Percentiles rank a stretch among this genome's conserved stretches.
These are phyloP conservation scores for Takifugu rubripes DNA, from an alignment of 2,797 vertebrate genomes.

Conservation along the genomic window DNA sequence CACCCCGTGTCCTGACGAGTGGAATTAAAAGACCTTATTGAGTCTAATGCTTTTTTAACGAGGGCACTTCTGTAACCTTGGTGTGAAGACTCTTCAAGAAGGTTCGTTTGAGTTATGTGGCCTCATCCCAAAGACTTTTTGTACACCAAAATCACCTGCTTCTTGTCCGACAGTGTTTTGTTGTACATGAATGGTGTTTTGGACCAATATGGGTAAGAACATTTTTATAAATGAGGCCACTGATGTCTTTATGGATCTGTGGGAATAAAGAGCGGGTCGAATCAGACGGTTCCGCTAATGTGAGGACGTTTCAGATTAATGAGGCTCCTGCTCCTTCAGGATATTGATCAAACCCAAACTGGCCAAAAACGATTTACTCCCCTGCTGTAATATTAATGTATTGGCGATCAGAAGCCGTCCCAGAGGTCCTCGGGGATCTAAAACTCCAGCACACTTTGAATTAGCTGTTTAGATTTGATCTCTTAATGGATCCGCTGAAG, in stretches of 20 bases:
- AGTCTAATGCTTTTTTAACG: too few relatives aligned
- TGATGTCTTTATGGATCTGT: constrained; percentile 47
- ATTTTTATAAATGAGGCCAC: neutral
- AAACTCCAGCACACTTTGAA: constrained; percentile 29
- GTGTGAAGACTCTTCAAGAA: too few relatives aligned
- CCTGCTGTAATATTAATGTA: constrained; percentile 17
- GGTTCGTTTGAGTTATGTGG: too few relatives aligned
- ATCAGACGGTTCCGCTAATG: constrained; percentile 54
- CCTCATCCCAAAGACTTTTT: too few relatives aligned
- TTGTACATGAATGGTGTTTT: too few relatives aligned
- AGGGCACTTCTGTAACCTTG: too few relatives aligned
- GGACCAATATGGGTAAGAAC: neutral
- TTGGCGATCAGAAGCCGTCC: constrained; percentile 18
- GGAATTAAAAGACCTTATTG: too few relatives aligned
- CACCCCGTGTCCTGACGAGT: constrained; percentile 15
- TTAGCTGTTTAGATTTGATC: constrained; percentile 43
- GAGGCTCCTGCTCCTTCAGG: constrained; percentile 61
- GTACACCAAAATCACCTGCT: too few relatives aligned
- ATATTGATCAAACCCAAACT: constrained; percentile 69
- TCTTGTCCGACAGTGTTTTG: too few relatives aligned
- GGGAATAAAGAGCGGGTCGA: constrained; percentile 43
- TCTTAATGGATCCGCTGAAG: constrained; percentile 46
- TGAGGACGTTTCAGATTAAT: constrained; percentile 68
- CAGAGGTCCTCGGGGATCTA: constrained; percentile 23
- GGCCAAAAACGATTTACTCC: constrained; percentile 29